Evolutionary conservation across 2,113 vertebrate species (phyloP).

Genomic region (Amphiprion ocellaris): DNA sequence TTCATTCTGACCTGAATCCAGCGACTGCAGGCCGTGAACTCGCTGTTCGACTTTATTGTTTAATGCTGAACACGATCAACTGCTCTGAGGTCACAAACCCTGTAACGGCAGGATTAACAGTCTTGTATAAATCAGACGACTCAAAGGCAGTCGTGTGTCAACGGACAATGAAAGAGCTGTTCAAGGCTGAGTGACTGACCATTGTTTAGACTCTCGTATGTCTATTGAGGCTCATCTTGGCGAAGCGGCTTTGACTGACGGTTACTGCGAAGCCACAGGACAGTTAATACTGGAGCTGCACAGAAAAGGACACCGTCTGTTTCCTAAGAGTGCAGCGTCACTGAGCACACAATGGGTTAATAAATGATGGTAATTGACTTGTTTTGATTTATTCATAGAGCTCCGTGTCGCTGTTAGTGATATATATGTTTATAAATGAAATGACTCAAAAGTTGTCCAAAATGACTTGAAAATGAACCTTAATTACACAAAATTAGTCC

Average conservation of each 20-base stretch:
- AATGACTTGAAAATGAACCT: too few species aligned
- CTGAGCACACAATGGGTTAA: neutral
- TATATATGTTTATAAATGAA: neutral
- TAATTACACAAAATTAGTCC: too few species aligned
- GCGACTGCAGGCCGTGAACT: constrained; percentile 4
- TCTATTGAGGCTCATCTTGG: constrained; percentile 16
- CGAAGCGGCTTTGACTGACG: constrained; percentile 25
- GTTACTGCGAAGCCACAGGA: neutral
- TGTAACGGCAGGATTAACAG: constrained; percentile 1
- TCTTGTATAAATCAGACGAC: constrained; percentile 5
- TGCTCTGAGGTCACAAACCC: constrained; percentile 19
- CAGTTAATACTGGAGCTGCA: neutral
- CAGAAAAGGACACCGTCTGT: neutral
- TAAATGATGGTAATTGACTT: neutral
- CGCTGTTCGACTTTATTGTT: constrained; percentile 34
- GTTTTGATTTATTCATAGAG: neutral
- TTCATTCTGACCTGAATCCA: constrained; percentile 44
- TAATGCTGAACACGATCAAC: constrained; percentile 17
- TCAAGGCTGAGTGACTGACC: constrained; percentile 39
- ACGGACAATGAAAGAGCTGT: constrained; percentile 13
- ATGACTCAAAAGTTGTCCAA: too few species aligned
- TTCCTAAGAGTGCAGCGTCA: neutral
- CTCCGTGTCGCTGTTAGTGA: neutral
- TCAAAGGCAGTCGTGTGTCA: constrained; percentile 21
- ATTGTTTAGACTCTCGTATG: constrained; percentile 17